Conservation (phyloP, 1,140 invertebrate species). For the Colletes latitarsis region DNA sequence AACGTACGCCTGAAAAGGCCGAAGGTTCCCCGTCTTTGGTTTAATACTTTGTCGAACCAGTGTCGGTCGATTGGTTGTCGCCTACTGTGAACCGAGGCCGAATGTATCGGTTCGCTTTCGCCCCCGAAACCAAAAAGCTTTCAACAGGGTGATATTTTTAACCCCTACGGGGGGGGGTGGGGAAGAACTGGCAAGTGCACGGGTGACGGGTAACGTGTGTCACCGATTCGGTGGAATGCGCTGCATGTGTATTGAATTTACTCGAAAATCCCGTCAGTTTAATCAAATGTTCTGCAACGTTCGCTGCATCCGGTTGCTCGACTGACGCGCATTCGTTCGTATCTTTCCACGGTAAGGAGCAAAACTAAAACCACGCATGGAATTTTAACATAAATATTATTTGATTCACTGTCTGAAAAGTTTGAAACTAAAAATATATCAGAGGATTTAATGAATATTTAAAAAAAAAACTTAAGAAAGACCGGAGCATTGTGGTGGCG, state of each 20-base stretch:
- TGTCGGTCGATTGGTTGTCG: neutral
- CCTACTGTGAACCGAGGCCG: neutral
- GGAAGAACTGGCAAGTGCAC: neutral
- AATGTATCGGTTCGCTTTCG: slow-evolving; percentile 15
- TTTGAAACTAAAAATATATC: too few species aligned
- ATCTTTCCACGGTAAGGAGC: too few species aligned
- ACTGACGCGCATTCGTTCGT: too few species aligned
- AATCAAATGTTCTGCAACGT: neutral
- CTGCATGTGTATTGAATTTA: neutral
- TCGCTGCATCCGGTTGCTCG: neutral
- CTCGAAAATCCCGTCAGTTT: neutral
- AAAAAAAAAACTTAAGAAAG: too few species aligned
- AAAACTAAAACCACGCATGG: too few species aligned
- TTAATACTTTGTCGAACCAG: neutral
- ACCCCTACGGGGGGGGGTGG: neutral
- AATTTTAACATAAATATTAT: too few species aligned
- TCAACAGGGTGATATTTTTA: slow-evolving; percentile 40
- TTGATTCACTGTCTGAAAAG: too few species aligned
- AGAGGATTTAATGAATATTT: too few species aligned
- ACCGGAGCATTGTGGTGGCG: too few species aligned
- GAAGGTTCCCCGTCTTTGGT: too few species aligned
- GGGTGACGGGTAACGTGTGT: neutral
- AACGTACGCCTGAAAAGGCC: too few species aligned
- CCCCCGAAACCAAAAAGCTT: slow-evolving; percentile 37
- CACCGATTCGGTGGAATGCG: slow-evolving; percentile 2